Evolutionary conservation across 35 echinoderm and acorn worm species (phyloP).

Genomic region (Anneissia japonica): DNA sequence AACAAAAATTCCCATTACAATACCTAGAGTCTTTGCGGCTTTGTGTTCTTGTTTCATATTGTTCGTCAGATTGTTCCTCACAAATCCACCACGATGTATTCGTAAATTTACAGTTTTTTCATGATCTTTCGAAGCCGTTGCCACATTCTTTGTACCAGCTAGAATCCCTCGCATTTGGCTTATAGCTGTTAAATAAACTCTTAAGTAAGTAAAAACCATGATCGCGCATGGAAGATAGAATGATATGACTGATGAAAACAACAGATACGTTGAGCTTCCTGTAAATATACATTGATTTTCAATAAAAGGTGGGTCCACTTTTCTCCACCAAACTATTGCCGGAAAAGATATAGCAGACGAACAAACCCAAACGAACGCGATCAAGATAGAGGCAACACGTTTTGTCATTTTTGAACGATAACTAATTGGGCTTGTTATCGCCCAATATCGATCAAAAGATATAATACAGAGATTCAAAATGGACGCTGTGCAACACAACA

Average conservation of each 20-base stretch:
- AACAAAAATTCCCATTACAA: conserved; percentile 93
- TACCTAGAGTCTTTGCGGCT: conserved; percentile 84
- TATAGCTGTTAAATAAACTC: conserved; percentile 32
- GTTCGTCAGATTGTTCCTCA: too few species aligned
- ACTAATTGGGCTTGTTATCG: conserved; percentile 61
- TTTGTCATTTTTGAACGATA: conserved; percentile 56
- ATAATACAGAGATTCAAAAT: conserved; percentile 86
- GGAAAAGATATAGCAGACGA: conserved; percentile 60
- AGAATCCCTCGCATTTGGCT: conserved; percentile 25
- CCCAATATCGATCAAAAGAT: conserved; percentile 68
- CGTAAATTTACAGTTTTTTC: conserved; percentile 27
- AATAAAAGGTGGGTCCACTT: conserved; percentile 37
- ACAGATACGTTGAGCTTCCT: conserved; percentile 12
- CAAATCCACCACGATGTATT: conserved; percentile 37
- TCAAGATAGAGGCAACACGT: conserved; percentile 33
- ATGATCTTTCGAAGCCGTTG: not conserved
- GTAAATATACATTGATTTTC: conserved; percentile 43
- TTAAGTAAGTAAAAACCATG: conserved; percentile 55
- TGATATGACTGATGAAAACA: conserved; percentile 65
- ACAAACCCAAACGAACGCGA: conserved; percentile 50
- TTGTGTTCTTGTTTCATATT: conserved; percentile 91
- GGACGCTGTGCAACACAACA: conserved; percentile 81
- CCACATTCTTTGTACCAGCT: conserved; percentile 37
- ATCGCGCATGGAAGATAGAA: conserved; percentile 58
- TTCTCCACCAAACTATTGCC: conserved; percentile 52